phyloP scores from a whole-genome alignment of 2,888 invertebrate species.

The Macaria notata region DNA sequence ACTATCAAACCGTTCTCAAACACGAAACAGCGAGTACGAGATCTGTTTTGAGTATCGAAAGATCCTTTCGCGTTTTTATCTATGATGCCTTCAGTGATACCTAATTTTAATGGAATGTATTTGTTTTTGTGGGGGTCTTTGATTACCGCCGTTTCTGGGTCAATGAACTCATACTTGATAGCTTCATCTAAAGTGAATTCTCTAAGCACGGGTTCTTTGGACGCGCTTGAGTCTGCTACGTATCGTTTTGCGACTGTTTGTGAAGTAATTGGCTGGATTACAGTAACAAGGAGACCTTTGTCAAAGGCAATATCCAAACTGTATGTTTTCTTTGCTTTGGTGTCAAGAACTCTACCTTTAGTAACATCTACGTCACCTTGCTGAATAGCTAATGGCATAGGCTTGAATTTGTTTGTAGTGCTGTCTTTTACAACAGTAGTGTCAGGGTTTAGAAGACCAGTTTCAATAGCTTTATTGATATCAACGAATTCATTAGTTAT shows the following conservation, averaged over 20 bases:
- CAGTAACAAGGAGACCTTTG: slow-evolving; percentile 88
- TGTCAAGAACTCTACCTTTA: slow-evolving; percentile 89
- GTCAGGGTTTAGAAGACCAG: slow-evolving; percentile 87
- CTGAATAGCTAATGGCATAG: slow-evolving; percentile 88
- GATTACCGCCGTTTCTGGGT: slow-evolving; percentile 88
- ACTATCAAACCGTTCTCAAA: slow-evolving; percentile 89
- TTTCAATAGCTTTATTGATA: slow-evolving; percentile 87
- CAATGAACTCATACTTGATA: slow-evolving; percentile 89
- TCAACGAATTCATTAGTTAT: slow-evolving; percentile 87
- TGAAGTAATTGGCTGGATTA: slow-evolving; percentile 86
- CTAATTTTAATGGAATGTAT: slow-evolving; percentile 86
- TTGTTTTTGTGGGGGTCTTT: slow-evolving; percentile 90
- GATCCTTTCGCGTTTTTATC: slow-evolving; percentile 86
- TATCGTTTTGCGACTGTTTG: slow-evolving; percentile 75
- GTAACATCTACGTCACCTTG: slow-evolving; percentile 89
- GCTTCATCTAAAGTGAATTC: slow-evolving; percentile 93
- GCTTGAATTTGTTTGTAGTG: slow-evolving; percentile 86
- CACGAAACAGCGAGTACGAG: slow-evolving; percentile 86
- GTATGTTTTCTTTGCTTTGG: slow-evolving; percentile 88
- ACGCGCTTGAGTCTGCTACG: slow-evolving; percentile 63
- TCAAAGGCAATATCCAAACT: slow-evolving; percentile 90
- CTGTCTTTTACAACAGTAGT: slow-evolving; percentile 90
- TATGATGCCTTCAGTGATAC: slow-evolving; percentile 84
- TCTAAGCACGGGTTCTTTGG: slow-evolving; percentile 77
- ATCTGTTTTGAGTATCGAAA: slow-evolving; percentile 86